A percentile compares a stretch with the other conserved stretches of the same genome.
These are phyloP conservation scores for Sesamia inferens DNA, from an alignment of 2,888 invertebrate species.

Conservation along the genomic window DNA sequence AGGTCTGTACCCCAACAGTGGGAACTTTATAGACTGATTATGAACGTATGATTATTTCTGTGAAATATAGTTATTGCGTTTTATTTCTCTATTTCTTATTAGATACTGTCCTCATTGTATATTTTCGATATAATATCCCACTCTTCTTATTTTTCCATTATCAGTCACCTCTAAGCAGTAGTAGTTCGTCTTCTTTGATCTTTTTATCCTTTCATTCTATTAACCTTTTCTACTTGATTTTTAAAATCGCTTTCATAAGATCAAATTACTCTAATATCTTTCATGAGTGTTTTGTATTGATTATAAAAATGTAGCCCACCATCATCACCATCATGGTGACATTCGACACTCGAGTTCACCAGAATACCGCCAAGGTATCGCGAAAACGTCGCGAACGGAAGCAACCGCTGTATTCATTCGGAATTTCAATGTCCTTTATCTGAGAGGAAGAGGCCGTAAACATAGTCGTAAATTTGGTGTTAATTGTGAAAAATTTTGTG, in stretches of 20 bases:
- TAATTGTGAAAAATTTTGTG: conserved; percentile 78
- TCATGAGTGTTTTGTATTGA: background rate
- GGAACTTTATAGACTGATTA: too few relatives aligned
- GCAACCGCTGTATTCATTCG: conserved; percentile 75
- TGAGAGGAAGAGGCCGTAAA: conserved; percentile 80
- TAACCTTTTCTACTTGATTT: background rate
- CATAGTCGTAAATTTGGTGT: conserved; percentile 84
- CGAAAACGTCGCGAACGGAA: conserved; percentile 67
- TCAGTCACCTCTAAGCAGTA: background rate
- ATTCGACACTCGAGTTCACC: conserved; percentile 33
- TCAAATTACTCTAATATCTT: too few relatives aligned
- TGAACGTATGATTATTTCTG: too few relatives aligned
- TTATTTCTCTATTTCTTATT: background rate
- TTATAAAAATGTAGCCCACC: background rate
- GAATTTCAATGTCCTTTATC: conserved; percentile 86
- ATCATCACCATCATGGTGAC: background rate
- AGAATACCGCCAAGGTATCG: conserved; percentile 68
- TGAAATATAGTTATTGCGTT: background rate
- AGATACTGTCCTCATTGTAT: background rate
- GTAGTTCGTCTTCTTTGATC: background rate
- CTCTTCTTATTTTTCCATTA: background rate
- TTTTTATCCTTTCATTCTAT: background rate
- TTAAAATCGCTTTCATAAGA: background rate
- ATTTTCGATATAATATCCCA: too few relatives aligned
- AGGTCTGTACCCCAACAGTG: too few relatives aligned